Evolutionary conservation across 2,888 invertebrate species (phyloP), one percentile per base, ranked within the genome.

Genomic region (Cerceris rybyensis): DNA sequence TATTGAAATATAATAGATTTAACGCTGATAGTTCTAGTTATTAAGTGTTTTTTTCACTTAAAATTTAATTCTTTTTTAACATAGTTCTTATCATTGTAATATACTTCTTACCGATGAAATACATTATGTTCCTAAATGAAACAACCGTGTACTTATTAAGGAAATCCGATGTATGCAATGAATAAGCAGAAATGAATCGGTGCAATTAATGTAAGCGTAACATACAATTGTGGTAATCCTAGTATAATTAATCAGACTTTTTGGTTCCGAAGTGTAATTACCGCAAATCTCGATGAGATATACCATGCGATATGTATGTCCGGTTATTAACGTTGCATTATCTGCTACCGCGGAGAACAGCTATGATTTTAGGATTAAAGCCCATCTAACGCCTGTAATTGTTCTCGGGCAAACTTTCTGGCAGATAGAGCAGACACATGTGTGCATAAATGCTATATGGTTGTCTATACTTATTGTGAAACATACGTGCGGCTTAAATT

Each of bases 251-350:
- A 69, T 75, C 57, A 42, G 60, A 60, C 42, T 64, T 69, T 69
- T 77, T 68, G 65, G 49, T 43, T 49, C 55, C 28, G 28, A 28
- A n/a, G 50, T 60, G 50, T 65, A 75, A 77, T 77, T 75, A 77
- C 41, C 55, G 55, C 13, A 17, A 39, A 16, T 59, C 63, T 13
- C 28, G 59, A 60, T 14, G 41, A n/a, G 8, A 46, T 46, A 46
- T 46, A 46, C 46, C 8, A 46, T 46, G 28, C 28, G 28, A 46
- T 46, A 46, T 46, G 11, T 46, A 46, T 46, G 11, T 46, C 46
- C 11, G 57, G 46, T 70, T 58, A 77, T 77, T 65, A 65, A 50
- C 28, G 17, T 41, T 14, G 52, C 61, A 55, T 65, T 75, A 75
- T 68, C 58, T 13, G 6, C 17, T 8, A 11, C 61, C 16, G 49